Conservation (phyloP, 2,888 invertebrate genomes). For the Spodoptera exigua region DNA sequence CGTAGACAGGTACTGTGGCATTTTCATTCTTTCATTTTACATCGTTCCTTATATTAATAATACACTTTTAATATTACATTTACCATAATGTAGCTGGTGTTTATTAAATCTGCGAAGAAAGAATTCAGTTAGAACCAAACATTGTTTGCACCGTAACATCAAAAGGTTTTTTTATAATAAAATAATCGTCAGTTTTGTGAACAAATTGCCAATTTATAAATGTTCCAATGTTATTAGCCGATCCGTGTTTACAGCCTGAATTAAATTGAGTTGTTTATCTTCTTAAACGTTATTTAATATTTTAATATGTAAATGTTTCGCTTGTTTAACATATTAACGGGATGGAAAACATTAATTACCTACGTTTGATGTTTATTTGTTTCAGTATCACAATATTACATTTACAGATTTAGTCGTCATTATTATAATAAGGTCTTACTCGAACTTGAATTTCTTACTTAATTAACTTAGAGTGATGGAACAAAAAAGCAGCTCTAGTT, state of each 20-base stretch:
- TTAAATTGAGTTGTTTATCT: conserved; percentile 36
- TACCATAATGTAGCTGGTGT: neutral
- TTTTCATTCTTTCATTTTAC: too few species aligned
- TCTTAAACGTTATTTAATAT: conserved; percentile 18
- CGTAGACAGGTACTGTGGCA: too few species aligned
- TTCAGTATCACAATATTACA: neutral
- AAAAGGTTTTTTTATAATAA: conserved; percentile 33
- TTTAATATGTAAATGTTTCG: conserved; percentile 11
- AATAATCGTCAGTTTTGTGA: conserved; percentile 36
- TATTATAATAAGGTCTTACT: too few species aligned
- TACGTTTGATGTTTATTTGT: conserved; percentile 1
- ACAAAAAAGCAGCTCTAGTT: conserved; percentile 12
- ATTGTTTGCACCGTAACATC: conserved; percentile 20
- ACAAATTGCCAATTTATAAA: conserved; percentile 51
- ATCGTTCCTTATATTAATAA: too few species aligned
- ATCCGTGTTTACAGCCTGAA: conserved; percentile 39
- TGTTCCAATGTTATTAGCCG: conserved; percentile 31
- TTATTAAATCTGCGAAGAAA: conserved; percentile 28
- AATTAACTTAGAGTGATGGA: neutral
- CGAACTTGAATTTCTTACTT: too few species aligned
- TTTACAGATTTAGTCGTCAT: too few species aligned
- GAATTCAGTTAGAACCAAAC: conserved; percentile 23
- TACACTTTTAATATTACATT: too few species aligned
- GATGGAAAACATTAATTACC: conserved; percentile 4
- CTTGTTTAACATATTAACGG: conserved; percentile 7